Conservation (phyloP, 1,140 invertebrate genomes). For the Coptotermes formosanus region DNA sequence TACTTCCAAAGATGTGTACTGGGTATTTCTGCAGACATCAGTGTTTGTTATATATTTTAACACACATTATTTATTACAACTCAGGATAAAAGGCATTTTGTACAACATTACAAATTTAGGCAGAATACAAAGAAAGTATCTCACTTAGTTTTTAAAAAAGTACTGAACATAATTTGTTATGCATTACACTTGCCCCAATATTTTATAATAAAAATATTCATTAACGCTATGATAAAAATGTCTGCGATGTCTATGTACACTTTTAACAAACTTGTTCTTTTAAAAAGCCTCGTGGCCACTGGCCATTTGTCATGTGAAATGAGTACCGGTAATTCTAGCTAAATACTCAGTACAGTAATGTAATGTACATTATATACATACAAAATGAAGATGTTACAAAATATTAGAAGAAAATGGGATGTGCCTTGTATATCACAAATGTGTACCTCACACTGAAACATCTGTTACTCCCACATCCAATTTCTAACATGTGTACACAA, state of each 20-base stretch:
- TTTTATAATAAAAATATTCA: slow-evolving; percentile 10
- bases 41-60: neutral
- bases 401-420: neutral
- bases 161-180: neutral
- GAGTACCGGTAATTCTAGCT: neutral
- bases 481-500: neutral
- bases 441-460: neutral
- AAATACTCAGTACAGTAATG: neutral
- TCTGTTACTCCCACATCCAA: neutral
- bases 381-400: neutral
- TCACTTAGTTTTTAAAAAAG: neutral
- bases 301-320: neutral
- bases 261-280: neutral
- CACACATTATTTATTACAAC: neutral
- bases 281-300: neutral
- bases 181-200: neutral
- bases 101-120: slow-evolving; percentile 10
- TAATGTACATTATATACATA: neutral
- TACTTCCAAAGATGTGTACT: too few species aligned
- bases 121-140: neutral
- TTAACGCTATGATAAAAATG: neutral
- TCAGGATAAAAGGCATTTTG: neutral
- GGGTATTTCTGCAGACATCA: too few species aligned
- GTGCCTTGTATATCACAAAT: neutral
- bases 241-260: neutral